These are phyloP conservation scores for Callipepla californica DNA, from an alignment of 2,113 vertebrate genomes.

Conservation along the genomic window DNA sequence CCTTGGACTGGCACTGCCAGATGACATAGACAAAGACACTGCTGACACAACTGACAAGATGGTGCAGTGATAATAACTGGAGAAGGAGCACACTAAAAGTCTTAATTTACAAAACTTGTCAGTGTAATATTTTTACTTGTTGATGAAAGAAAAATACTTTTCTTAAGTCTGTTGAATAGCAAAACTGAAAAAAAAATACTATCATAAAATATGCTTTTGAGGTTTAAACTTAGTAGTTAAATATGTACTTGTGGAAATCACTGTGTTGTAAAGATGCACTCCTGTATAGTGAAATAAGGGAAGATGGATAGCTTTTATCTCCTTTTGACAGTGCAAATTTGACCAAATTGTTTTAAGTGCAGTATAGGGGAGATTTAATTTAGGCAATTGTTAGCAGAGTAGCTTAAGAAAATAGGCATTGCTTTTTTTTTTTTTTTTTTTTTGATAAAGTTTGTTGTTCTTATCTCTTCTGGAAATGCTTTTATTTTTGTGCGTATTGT, in stretches of 20 bases:
- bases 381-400: neutral
- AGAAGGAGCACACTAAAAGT: neutral
- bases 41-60: neutral
- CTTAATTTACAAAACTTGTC: neutral
- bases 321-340: neutral
- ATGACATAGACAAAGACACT: constrained; percentile 31
- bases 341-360: neutral
- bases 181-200: neutral
- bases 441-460: neutral
- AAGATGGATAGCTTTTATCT: neutral
- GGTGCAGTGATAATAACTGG: neutral
- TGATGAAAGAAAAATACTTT: neutral
- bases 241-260: neutral
- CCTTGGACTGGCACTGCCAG: constrained; percentile 51
- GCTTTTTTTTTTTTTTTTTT: neutral
- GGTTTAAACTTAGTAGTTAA: neutral
- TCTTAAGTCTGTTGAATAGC: neutral
- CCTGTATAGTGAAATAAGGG: neutral
- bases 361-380: neutral
- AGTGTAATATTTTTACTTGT: neutral
- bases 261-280: neutral
- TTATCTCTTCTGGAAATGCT: neutral
- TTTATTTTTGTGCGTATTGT: neutral
- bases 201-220: neutral
- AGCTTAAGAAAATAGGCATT: neutral